Percentiles rank a stretch among this genome's conserved stretches.
These are phyloP conservation scores for Caenorhabditis virilis DNA, from an alignment of 2,888 invertebrate genomes.

Conservation along the genomic window DNA sequence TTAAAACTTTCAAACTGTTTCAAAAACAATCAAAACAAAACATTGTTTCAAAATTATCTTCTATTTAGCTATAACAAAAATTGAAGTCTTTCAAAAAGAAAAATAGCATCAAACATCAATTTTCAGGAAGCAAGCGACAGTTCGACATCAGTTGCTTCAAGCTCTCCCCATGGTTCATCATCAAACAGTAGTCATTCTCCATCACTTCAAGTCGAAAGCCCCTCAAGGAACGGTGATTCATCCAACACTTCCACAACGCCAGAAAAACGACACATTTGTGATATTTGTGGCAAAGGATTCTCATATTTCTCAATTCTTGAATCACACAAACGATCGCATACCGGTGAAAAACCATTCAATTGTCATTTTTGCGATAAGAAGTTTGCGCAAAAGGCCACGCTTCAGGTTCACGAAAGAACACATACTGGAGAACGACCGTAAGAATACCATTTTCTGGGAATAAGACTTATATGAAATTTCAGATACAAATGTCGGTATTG, in stretches of 20 bases:
- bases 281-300: conserved; percentile 61
- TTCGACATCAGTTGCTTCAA: conserved; percentile 20
- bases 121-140: conserved; percentile 9
- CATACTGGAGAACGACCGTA: conserved; percentile 68
- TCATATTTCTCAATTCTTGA: conserved; percentile 68
- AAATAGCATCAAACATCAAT: too few species aligned
- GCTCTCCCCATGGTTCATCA: conserved; percentile 20
- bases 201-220: conserved; percentile 22
- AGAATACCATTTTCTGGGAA: conserved; percentile 11
- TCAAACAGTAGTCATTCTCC: conserved; percentile 35
- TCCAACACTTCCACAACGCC: conserved; percentile 13
- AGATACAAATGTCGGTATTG: conserved; percentile 67
- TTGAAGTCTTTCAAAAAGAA: too few species aligned
- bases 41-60: too few species aligned
- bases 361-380: conserved; percentile 68
- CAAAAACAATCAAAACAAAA: too few species aligned
- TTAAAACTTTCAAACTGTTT: too few species aligned
- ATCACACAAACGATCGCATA: conserved; percentile 69
- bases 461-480: conserved; percentile 8
- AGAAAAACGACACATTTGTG: conserved; percentile 66
- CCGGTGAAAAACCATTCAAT: conserved; percentile 68
- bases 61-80: too few species aligned
- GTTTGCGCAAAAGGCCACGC: conserved; percentile 69
- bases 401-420: conserved; percentile 68
- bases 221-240: conserved; percentile 11